These are phyloP conservation scores for Cyanoramphus novaezelandiae DNA, from an alignment of 2,113 vertebrate genomes.

Conservation along the genomic window DNA sequence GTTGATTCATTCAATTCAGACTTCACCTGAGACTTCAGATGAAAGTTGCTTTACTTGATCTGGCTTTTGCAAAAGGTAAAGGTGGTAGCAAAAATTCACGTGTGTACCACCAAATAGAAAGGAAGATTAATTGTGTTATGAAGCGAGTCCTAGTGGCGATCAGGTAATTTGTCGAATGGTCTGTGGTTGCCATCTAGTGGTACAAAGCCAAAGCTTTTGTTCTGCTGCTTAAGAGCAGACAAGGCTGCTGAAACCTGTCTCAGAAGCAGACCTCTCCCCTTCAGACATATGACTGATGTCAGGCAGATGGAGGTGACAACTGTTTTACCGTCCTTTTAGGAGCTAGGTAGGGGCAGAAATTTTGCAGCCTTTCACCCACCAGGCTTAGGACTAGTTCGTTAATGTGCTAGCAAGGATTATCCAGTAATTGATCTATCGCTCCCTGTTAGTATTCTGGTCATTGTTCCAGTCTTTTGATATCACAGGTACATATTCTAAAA, in stretches of 20 bases:
- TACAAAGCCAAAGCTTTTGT: background rate
- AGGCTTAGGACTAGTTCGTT: background rate
- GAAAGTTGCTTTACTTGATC: background rate
- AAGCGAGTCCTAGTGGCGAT: background rate
- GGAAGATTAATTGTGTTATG: background rate
- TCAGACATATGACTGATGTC: background rate
- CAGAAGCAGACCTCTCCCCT: background rate
- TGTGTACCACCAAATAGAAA: background rate
- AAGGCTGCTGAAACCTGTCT: background rate
- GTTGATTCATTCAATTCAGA: background rate
- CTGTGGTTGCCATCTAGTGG: conserved; percentile 60
- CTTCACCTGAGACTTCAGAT: background rate
- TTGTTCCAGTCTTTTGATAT: background rate
- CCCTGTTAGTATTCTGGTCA: background rate
- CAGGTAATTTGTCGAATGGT: background rate
- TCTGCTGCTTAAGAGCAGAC: too few species aligned
- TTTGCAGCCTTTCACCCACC: background rate
- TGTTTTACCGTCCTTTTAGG: background rate
- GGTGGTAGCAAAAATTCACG: background rate
- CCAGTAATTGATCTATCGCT: background rate
- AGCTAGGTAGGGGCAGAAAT: background rate
- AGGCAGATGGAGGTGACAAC: background rate
- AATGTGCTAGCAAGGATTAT: background rate
- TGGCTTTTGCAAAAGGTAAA: background rate
- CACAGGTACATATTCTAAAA: background rate